These are phyloP conservation scores for Gymnothorax javanicus DNA, from an alignment of 2,797 vertebrate species.

Conservation along the genomic window DNA sequence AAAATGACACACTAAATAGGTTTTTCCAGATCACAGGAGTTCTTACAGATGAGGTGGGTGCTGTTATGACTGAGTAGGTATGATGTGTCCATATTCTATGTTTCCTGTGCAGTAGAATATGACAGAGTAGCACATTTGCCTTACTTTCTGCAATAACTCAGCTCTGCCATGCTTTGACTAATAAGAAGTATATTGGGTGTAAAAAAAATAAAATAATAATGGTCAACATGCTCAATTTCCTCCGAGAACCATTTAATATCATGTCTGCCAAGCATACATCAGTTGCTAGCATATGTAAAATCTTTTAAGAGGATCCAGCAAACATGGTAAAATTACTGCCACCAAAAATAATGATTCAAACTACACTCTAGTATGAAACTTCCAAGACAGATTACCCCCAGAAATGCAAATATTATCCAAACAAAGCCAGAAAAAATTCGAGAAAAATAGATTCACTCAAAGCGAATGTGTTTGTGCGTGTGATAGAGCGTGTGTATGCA, in stretches of 20 bases:
- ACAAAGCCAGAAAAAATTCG: background rate
- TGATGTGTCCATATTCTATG: slow-evolving; percentile 74
- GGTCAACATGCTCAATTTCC: slow-evolving; percentile 44
- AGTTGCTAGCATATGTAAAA: background rate
- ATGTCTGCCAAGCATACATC: background rate
- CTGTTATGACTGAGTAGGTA: slow-evolving; percentile 48
- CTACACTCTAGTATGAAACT: background rate
- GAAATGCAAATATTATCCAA: background rate
- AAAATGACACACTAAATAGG: too few species aligned
- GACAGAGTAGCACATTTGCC: slow-evolving; percentile 67
- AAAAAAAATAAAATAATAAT: slow-evolving; percentile 51
- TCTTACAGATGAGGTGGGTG: slow-evolving; percentile 57
- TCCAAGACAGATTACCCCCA: background rate
- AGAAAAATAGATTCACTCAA: background rate
- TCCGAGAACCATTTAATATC: background rate
- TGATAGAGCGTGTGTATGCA: background rate
- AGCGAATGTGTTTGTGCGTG: background rate
- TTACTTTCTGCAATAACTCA: slow-evolving; percentile 53
- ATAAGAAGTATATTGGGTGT: slow-evolving; percentile 56
- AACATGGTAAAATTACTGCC: background rate
- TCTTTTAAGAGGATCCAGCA: background rate
- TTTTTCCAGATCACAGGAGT: too few species aligned
- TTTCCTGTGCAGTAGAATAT: slow-evolving; percentile 64
- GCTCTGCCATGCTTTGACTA: slow-evolving; percentile 49
- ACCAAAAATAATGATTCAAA: slow-evolving; percentile 10